Conservation (phyloP, 2,888 invertebrate genomes). For the Stictocephala bisonia region DNA sequence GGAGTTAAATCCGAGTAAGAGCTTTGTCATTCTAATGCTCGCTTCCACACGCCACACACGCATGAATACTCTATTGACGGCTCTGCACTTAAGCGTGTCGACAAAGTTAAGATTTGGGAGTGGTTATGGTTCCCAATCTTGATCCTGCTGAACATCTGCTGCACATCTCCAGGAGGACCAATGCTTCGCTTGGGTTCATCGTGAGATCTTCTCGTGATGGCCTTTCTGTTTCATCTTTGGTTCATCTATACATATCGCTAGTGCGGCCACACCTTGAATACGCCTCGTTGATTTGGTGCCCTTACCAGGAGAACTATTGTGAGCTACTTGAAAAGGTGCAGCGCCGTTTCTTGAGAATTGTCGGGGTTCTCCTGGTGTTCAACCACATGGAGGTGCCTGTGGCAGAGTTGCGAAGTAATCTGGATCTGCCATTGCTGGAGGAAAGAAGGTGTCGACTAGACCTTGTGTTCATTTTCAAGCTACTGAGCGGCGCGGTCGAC, state of each 20-base stretch:
- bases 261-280: constrained; percentile 12
- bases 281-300: too few species aligned
- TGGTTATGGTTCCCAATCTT: constrained; percentile 1
- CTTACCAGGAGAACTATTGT: too few species aligned
- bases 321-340: too few species aligned
- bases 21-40: not conserved
- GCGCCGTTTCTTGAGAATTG: too few species aligned
- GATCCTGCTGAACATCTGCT: not conserved
- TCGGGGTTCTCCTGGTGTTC: too few species aligned
- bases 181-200: constrained; percentile 5
- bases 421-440: too few species aligned
- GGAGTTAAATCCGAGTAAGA: not conserved
- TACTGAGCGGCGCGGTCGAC: too few species aligned
- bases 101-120: not conserved
- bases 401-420: too few species aligned
- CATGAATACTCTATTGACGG: not conserved
- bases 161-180: not conserved
- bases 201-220: constrained; percentile 9
- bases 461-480: too few species aligned
- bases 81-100: not conserved
- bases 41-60: not conserved
- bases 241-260: not conserved
- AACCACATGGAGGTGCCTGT: too few species aligned
- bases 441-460: too few species aligned
- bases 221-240: not conserved